Evolutionary conservation across 2,797 vertebrate species (phyloP).

Genomic region (Pterois miles): DNA sequence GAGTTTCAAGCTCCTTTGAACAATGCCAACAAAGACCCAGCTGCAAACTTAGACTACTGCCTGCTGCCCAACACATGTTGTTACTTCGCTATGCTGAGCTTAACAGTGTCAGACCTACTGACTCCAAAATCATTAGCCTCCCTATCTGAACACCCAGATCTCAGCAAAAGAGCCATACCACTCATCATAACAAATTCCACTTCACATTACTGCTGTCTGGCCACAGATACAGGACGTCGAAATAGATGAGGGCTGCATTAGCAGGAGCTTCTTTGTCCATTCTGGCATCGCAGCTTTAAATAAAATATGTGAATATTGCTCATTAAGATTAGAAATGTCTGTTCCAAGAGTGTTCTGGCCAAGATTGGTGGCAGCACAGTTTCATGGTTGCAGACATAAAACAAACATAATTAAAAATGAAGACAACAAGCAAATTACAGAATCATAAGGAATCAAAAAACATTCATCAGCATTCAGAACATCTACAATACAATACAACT

Average conservation of each 20-base stretch:
- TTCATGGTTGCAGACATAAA: no score
- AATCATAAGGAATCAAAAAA: no score
- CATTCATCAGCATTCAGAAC: no score
- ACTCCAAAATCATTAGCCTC: neutral
- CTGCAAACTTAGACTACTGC: neutral
- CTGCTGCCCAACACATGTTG: neutral
- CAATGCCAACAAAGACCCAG: neutral
- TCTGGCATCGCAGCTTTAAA: neutral
- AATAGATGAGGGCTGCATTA: neutral
- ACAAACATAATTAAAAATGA: no score
- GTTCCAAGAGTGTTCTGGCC: no score
- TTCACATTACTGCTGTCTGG: no score
- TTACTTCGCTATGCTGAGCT: neutral
- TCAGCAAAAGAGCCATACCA: neutral
- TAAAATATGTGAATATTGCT: neutral
- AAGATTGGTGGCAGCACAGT: accelerated
- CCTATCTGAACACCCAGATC: neutral
- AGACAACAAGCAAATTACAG: no score
- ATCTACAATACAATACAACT: no score
- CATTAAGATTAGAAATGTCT: no score
- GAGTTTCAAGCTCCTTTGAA: neutral
- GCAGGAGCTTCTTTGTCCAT: neutral
- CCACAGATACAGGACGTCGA: neutral
- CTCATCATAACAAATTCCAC: neutral
- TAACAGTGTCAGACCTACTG: neutral